These are phyloP conservation scores for Varanus komodoensis DNA, from an alignment of 2,113 vertebrate species.

Conservation along the genomic window DNA sequence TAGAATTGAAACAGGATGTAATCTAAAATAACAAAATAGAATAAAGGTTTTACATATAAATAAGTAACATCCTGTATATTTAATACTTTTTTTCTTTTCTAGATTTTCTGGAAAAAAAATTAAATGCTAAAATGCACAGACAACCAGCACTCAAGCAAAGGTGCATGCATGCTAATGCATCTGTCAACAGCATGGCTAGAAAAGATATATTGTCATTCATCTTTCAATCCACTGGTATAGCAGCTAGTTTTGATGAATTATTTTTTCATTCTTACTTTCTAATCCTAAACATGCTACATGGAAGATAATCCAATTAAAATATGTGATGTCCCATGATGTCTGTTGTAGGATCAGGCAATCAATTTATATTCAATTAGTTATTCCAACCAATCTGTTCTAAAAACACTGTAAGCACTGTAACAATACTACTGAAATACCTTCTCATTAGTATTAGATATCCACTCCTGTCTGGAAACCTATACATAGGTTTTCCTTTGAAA, in stretches of 20 bases:
- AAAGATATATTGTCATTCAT: slow-evolving; percentile 49
- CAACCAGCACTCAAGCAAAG: slow-evolving; percentile 44
- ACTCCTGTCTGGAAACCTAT: neutral
- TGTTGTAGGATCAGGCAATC: neutral
- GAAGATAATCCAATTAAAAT: slow-evolving; percentile 6
- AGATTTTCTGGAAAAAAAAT: slow-evolving; percentile 54
- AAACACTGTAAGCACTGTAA: neutral
- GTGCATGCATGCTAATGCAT: slow-evolving; percentile 29
- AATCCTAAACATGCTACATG: neutral
- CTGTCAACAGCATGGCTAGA: slow-evolving; percentile 32
- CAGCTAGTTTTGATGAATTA: slow-evolving; percentile 39
- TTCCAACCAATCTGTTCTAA: slow-evolving; percentile 49
- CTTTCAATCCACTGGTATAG: slow-evolving; percentile 24
- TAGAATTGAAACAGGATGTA: slow-evolving; percentile 85
- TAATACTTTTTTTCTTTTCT: slow-evolving; percentile 68
- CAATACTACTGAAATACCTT: neutral
- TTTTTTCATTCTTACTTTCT: slow-evolving; percentile 28
- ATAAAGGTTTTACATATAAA: slow-evolving; percentile 84
- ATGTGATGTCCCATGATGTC: neutral
- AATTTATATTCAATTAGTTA: slow-evolving; percentile 17
- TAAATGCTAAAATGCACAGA: slow-evolving; percentile 63
- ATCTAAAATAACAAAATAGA: slow-evolving; percentile 87
- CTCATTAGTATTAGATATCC: too few relatives aligned
- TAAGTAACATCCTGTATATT: slow-evolving; percentile 78
- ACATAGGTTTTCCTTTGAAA: neutral